Evolutionary conservation across 2,888 invertebrate genomes (phyloP).

Genomic region (Thymelicus acteon): DNA sequence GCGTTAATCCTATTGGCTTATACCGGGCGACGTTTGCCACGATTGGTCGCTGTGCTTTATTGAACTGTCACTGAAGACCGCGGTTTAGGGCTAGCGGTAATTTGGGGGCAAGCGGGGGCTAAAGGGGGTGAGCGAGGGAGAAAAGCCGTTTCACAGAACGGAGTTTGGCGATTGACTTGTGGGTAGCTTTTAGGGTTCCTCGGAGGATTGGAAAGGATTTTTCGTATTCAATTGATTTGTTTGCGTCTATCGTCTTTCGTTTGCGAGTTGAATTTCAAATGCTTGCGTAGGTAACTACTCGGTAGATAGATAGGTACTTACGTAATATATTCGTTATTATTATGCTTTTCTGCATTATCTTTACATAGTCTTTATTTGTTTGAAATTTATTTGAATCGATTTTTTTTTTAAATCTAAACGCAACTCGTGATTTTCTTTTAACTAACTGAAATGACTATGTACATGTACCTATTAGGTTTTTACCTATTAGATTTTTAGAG

Average conservation of each 20-base stretch:
- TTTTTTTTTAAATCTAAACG: no score
- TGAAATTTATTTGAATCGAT: no score
- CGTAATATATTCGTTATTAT: no score
- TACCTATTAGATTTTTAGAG: no score
- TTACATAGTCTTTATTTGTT: no score
- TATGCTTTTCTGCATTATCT: no score
- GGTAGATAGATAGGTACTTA: no score
- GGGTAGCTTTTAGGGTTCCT: constrained; percentile 82
- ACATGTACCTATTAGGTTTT: no score
- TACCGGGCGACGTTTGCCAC: constrained; percentile 82
- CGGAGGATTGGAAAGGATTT: constrained; percentile 52
- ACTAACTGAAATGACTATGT: no score
- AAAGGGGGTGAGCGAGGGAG: constrained; percentile 48
- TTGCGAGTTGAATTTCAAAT: constrained; percentile 31
- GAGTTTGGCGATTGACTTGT: constrained; percentile 84
- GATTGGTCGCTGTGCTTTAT: constrained; percentile 83
- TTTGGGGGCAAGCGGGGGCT: constrained; percentile 64
- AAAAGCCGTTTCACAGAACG: constrained; percentile 69
- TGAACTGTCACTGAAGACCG: constrained; percentile 84
- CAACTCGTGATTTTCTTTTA: no score
- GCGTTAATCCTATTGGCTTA: constrained; percentile 85
- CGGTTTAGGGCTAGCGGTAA: constrained; percentile 76
- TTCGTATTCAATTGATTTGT: constrained; percentile 40
- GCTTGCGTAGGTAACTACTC: constrained; percentile 4
- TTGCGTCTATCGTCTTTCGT: constrained; percentile 32